Conservation (phyloP, 2,113 vertebrate species). For the Lepus europaeus region DNA sequence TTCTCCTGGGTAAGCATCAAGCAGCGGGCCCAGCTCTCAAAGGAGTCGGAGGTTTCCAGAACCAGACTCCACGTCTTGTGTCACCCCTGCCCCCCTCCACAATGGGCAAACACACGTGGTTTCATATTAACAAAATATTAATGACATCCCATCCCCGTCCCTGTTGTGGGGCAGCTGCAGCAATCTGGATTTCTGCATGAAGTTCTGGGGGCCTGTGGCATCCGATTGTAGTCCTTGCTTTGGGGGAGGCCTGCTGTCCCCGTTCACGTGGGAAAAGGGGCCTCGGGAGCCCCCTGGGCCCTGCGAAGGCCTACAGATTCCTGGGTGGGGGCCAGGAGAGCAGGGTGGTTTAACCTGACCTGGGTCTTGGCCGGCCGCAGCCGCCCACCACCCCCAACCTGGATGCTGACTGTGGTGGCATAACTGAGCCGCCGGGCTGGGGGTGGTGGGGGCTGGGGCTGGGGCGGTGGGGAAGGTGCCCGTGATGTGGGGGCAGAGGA, state of each 20-base stretch:
- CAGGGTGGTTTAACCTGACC: constrained; percentile 92
- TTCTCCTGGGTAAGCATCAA: not conserved
- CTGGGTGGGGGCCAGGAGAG: constrained; percentile 82
- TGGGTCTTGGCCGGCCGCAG: constrained; percentile 93
- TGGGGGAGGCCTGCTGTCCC: not conserved
- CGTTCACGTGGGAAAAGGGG: constrained; percentile 47
- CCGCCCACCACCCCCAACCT: constrained; percentile 92
- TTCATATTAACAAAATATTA: constrained; percentile 69
- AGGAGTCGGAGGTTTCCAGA: not conserved
- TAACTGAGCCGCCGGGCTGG: constrained; percentile 89
- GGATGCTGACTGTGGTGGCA: constrained; percentile 94
- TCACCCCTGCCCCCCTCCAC: not conserved
- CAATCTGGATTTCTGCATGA: not conserved
- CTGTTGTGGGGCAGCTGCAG: not conserved
- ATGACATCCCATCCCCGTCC: not conserved
- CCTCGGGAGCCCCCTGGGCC: constrained; percentile 65
- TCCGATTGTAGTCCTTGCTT: not conserved
- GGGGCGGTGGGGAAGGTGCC: constrained; percentile 77
- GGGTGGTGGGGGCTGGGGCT: constrained; percentile 70
- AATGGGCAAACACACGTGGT: constrained; percentile 41
- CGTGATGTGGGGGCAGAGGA: constrained; percentile 86
- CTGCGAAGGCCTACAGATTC: constrained; percentile 77
- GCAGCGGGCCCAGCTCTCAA: not conserved
- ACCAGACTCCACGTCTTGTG: not conserved
- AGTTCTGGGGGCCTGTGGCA: not conserved